Conservation (phyloP, 1,140 invertebrate species). For the Myzus persicae region DNA sequence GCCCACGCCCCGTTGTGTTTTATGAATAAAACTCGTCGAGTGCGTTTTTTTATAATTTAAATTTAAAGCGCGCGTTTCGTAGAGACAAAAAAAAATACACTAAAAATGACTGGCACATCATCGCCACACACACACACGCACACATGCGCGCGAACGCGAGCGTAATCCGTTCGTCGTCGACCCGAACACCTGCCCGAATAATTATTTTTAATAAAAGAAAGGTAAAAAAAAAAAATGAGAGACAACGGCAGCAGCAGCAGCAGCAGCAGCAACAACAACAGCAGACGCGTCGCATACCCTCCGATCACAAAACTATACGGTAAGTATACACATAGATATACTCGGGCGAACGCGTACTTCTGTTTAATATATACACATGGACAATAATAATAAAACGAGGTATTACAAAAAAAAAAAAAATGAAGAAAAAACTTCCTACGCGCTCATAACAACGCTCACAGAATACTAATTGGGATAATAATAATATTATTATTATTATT, state of each 20-base stretch:
- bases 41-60: conserved; percentile 43
- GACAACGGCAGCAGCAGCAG: conserved; percentile 41
- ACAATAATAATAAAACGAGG: conserved; percentile 53
- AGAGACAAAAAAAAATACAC: conserved; percentile 49
- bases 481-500: conserved; percentile 1
- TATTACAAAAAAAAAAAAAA: conserved; percentile 35
- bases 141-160: not conserved
- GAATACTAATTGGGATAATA: conserved; percentile 58
- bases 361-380: conserved; percentile 2
- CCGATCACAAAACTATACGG: conserved; percentile 36
- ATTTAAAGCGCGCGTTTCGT: conserved; percentile 49
- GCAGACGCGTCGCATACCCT: conserved; percentile 45
- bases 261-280: conserved; percentile 17
- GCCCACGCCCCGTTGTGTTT: conserved; percentile 49
- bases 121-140: not conserved
- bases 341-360: conserved; percentile 12
- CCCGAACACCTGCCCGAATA: conserved; percentile 56
- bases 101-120: conserved; percentile 58
- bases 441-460: conserved; percentile 6
- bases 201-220: conserved; percentile 56
- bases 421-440: conserved; percentile 10
- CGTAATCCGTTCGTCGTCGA: conserved; percentile 15
- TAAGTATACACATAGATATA: not conserved
- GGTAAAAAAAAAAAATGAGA: conserved; percentile 27
- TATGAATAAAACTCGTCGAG: conserved; percentile 48